Base-by-base conservation (phyloP, 2,797 vertebrate genomes). In the Peromyscus melanophrys region DNA sequence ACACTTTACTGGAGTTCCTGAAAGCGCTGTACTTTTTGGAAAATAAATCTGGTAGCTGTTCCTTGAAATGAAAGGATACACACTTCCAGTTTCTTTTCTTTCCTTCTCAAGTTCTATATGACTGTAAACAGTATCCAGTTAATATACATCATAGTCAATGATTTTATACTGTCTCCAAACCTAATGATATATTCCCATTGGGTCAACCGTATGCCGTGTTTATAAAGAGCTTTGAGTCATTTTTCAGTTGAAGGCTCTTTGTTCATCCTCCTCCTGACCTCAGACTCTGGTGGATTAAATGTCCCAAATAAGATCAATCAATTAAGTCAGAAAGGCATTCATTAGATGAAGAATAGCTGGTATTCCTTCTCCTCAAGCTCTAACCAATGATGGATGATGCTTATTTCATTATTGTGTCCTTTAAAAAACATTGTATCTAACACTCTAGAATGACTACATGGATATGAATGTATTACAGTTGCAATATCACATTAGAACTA, bases 361-460 rank as follows among this genome's bases (percentile, higher is more conserved):
- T 29, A 67, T 65, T 78, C 57, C 49, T 71, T 97, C 17, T 95
- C 89, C 49, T 90, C 86, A 46, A 92, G 96, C 78, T 96, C 43
- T 83, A 61, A 37, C 57, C 25, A 89, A 3, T 93, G 69, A 76
- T 95, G 43, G 23, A 75, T 80, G 10, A 63, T 59, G 34, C 40
- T 93, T 55, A 67, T 77, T 92, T 94, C 34, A 90, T 95, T 76
- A 69, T 73, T 77, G 2, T 11, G 31, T 81, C 27, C 55, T 96
- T 61, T 91, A 69, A 71, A 94, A 92, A 92, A 9, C 19, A n/a
- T 31, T 67, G 82, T 92, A 61, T 57, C 88, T 19, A 85, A 81
- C 63, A 55, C 37, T 52, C 23, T 92, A 78, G 21, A 27, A 49
- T 90, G 83, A 95, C 78, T 92, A 82, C 19, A 63, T 94, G 81